Conservation (phyloP, 2,797 vertebrate genomes). For the Microctenopoma lineatum region DNA sequence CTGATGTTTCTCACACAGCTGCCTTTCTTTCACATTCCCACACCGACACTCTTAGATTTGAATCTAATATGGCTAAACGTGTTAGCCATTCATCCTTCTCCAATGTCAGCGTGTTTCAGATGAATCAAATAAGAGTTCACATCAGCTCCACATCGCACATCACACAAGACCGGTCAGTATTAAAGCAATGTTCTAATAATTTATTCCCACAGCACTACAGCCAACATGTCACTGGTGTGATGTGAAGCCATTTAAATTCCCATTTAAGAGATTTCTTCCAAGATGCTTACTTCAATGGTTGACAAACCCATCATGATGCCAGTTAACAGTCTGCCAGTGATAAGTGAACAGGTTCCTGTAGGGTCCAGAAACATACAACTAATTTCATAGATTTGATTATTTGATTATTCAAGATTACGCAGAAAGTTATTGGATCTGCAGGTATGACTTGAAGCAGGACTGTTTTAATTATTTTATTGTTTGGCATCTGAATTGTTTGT, state of each 20-base stretch:
- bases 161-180: neutral
- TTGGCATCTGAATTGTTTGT: neutral
- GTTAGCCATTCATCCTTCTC: no score
- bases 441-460: neutral
- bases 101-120: constrained; percentile 7
- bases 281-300: neutral
- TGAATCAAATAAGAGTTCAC: constrained; percentile 6
- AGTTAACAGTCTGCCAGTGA: neutral
- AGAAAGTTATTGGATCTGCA: neutral
- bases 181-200: neutral
- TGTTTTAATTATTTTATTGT: neutral
- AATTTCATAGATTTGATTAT: neutral
- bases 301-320: neutral
- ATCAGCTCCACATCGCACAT: neutral
- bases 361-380: neutral
- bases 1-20: constrained; percentile 55
- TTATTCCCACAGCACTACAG: no score
- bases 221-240: neutral
- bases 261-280: neutral
- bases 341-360: neutral
- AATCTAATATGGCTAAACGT: neutral
- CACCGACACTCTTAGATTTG: constrained; percentile 15
- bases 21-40: constrained; percentile 28
- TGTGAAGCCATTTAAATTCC: no score
- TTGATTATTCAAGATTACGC: neutral